Base-by-base conservation (phyloP, 2,888 invertebrate genomes). In the Agriopis aurantiaria region DNA sequence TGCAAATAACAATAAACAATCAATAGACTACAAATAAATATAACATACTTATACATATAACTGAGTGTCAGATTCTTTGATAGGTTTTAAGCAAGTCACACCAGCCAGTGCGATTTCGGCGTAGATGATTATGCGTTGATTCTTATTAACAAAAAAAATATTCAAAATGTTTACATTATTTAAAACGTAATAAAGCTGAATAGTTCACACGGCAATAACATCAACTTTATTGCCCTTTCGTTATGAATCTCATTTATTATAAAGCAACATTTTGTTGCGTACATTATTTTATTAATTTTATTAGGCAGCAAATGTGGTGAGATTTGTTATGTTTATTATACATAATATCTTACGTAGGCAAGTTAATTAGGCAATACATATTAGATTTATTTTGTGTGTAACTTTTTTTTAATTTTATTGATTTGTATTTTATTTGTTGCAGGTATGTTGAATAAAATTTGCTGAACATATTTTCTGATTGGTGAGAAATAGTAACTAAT, bases 161-260 rank as follows among this genome's bases (percentile, higher is more conserved):
- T 23, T 23, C 17, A 23, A 23, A 23, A 23, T 23, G 17, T 23
- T 23, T 23, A 23, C 17, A 23, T 78, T 80, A 82, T 80, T 78
- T 77, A 80, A 76, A 71, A 71, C 71, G 68, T 66, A 68, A 69
- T 72, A 72, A 72, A 72, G 73, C 74, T 69, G 75, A 77, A 78
- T 80, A 80, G 83, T 81, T 77, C 75, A 77, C 75, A 63, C 67
- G 65, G 66, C 76, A 75, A 75, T 83, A 82, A 80, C 80, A 80
- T 74, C 78, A 75, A 73, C 81, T 79, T 82, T 81, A 83, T 81
- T 69, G 75, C 71, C 72, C 58, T 62, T 75, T 71, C 70, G 73
- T 76, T 73, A 72, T 65, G 62, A 68, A 65, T 67, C 46, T 55
- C 14, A 58, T 63, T 62, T 61, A 67, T 67, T 62, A 45, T 46